Evolutionary conservation across 2,888 invertebrate species (phyloP).

Genomic region (Raillietiella orientalis): DNA sequence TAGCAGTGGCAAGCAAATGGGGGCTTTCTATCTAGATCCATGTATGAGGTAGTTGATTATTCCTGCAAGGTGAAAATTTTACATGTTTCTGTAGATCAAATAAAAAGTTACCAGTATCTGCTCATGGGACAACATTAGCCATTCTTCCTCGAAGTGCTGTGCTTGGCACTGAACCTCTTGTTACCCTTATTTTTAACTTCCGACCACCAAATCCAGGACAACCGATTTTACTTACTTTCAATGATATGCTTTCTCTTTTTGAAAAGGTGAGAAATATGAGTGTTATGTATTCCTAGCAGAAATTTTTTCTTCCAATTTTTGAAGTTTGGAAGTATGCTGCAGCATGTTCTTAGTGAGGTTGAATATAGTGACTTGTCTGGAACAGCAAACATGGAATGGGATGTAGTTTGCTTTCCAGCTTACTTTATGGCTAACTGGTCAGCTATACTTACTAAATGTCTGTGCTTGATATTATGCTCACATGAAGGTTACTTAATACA

Average conservation of each 20-base stretch:
- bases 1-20: conserved; percentile 7
- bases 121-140: too few relatives aligned
- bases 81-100: too few relatives aligned
- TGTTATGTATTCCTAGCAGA: conserved; percentile 2
- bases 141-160: conserved; percentile 28
- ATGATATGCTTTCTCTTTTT: conserved; percentile 40
- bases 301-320: conserved; percentile 7
- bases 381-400: conserved; percentile 66
- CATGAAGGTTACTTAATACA: conserved; percentile 25
- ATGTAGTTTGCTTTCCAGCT: conserved; percentile 50
- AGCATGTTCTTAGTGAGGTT: conserved; percentile 47
- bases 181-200: conserved; percentile 55
- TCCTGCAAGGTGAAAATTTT: neutral
- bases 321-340: conserved; percentile 51
- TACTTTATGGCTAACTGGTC: conserved; percentile 47
- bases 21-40: conserved; percentile 9
- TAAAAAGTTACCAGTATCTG: too few relatives aligned
- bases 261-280: conserved; percentile 20
- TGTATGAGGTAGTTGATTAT: conserved; percentile 8
- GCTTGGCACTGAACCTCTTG: conserved; percentile 30
- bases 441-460: conserved; percentile 5
- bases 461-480: conserved; percentile 1
- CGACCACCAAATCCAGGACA: conserved; percentile 24
- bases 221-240: conserved; percentile 35
- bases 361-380: conserved; percentile 50